Evolutionary conservation across 2,797 vertebrate species (phyloP), one percentile per base, ranked within the genome.

Genomic region (Sciurus carolinensis): DNA sequence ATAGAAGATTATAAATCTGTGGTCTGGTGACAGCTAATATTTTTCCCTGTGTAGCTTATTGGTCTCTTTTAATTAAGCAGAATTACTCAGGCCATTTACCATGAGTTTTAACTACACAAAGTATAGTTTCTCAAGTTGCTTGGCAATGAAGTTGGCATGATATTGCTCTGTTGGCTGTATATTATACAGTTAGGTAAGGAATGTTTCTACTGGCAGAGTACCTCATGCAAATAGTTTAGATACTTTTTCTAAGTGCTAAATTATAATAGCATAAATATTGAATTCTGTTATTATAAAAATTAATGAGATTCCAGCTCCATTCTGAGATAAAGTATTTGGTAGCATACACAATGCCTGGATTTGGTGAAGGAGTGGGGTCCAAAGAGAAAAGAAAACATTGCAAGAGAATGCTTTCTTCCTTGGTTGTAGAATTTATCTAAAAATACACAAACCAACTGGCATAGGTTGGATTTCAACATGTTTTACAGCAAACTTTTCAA

Each of bases 241-340:
- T 67, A 72, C n/a, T 85, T 96, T 94, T 87, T 87, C 4, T n/a
- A 94, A 92, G 76, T 79, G 69, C 81, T 92, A 93, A 94, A 96
- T 87, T 90, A 87, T 94, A 94, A 87, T 62, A 89, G n/a, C 39
- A 79, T 57, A 87, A 94, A 86, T 44, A 73, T 77, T 92, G 28
- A 24, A 90, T 92, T 90, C 20, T 73, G 4, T 80, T 95, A 52
- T 82, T 59, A 36, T 7, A 89, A 93, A 94, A 90, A 66, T 59
- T 50, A 76, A 62, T n/a, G 88, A 80, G 18, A 83, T 77, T 90
- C 62, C 86, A 87, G 22, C 4, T 82, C 5, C 81, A 83, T 8
- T 59, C 54, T 87, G 39, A 44, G 42, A 52, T 90, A 93, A 95
- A 90, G 17, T 87, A 69, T 79, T 79, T 87, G 76, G 57, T 92